A percentile compares a stretch with the other conserved stretches of the same genome.
Conservation (phyloP, 2,797 vertebrate species). For the Enteromius afrohamiltoni region DNA sequence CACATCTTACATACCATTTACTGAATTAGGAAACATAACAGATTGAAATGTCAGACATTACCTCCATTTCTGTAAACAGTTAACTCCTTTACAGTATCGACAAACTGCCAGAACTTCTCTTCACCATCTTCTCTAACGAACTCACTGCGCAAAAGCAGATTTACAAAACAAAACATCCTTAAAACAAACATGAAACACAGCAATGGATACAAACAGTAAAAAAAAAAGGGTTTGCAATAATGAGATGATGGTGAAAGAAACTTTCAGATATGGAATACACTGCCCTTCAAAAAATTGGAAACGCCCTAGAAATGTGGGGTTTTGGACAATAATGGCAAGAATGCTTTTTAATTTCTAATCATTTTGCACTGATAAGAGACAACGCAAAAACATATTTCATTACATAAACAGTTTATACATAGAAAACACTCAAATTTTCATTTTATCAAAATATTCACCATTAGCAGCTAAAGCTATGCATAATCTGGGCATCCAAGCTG, state of each 20-base stretch:
- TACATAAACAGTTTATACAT: too few relatives aligned
- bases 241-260: neutral
- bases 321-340: too few relatives aligned
- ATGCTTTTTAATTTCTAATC: too few relatives aligned
- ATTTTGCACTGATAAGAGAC: too few relatives aligned
- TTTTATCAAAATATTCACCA: too few relatives aligned
- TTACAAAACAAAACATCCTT: conserved; percentile 6
- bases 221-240: neutral
- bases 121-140: conserved; percentile 95
- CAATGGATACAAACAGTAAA: neutral
- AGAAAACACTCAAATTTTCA: too few relatives aligned
- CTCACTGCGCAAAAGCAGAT: conserved; percentile 79
- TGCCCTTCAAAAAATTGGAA: too few relatives aligned
- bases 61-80: conserved; percentile 92
- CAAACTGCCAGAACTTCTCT: conserved; percentile 98
- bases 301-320: too few relatives aligned
- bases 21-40: neutral
- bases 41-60: conserved; percentile 68
- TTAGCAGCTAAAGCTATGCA: too few relatives aligned
- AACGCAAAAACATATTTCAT: too few relatives aligned
- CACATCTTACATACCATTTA: neutral
- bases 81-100: conserved; percentile 94
- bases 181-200: neutral
- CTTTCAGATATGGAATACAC: too few relatives aligned
- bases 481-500: too few relatives aligned